Evolutionary conservation across 2,888 invertebrate species (phyloP).

Genomic region (Chaetogeoica ovagalla): DNA sequence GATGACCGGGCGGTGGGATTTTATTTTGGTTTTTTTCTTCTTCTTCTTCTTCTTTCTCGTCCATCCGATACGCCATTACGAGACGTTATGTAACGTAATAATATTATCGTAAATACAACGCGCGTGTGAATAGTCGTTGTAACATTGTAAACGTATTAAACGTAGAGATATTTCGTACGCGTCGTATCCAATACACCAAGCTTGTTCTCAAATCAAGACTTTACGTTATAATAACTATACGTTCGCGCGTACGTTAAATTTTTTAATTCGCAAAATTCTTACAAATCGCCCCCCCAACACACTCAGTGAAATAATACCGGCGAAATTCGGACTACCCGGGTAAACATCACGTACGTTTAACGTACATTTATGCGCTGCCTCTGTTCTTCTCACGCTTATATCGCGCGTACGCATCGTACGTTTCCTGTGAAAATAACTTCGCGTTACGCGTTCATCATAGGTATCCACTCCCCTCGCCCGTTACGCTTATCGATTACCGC

Average conservation of each 20-base stretch:
- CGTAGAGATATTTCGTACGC: too few species aligned
- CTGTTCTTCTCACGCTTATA: not conserved
- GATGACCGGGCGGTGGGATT: conserved; percentile 3
- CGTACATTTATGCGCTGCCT: not conserved
- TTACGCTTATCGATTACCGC: not conserved
- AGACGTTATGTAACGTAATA: not conserved
- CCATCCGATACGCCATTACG: not conserved
- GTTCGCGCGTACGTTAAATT: not conserved
- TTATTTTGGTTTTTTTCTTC: not conserved
- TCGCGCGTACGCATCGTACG: not conserved
- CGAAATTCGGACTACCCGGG: not conserved
- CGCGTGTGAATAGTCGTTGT: too few species aligned
- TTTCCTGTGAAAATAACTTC: not conserved
- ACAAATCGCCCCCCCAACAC: too few species aligned
- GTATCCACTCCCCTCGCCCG: too few species aligned
- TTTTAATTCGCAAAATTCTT: not conserved
- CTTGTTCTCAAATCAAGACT: too few species aligned
- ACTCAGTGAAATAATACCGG: not conserved
- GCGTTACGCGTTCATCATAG: not conserved
- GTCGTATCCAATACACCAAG: too few species aligned
- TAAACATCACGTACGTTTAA: too few species aligned
- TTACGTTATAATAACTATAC: not conserved
- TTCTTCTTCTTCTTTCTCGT: not conserved
- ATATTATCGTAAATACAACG: too few species aligned
- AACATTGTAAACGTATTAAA: too few species aligned